phyloP scores from a whole-genome alignment of 2,113 vertebrate species.

The Catharus minimus region DNA sequence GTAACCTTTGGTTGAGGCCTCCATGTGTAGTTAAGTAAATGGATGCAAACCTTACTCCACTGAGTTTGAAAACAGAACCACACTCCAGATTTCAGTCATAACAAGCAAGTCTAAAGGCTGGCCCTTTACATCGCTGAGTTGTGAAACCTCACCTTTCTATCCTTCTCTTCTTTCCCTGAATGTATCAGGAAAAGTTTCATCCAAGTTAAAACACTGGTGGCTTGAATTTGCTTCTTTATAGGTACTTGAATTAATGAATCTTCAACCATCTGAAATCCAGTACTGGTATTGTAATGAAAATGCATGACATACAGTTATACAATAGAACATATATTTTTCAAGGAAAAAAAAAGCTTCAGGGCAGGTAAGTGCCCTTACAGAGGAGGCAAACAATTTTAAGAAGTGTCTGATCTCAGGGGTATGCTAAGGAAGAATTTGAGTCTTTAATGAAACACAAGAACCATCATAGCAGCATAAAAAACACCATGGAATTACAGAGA shows the following conservation, averaged over 20 bases:
- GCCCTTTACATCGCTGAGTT: neutral
- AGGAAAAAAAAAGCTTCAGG: neutral
- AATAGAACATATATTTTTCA: neutral
- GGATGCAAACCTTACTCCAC: neutral
- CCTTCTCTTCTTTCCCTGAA: neutral
- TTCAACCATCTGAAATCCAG: neutral
- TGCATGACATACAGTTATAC: neutral
- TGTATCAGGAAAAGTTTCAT: neutral
- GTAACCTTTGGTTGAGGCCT: neutral
- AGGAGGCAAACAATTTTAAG: neutral
- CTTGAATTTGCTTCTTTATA: neutral
- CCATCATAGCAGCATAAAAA: neutral
- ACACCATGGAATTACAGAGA: neutral
- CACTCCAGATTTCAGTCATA: neutral
- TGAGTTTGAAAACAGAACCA: neutral
- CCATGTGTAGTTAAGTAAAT: neutral
- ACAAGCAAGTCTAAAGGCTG: neutral
- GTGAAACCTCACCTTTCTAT: neutral
- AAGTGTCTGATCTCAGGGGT: neutral
- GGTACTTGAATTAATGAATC: neutral
- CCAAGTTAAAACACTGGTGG: neutral
- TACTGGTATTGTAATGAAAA: neutral
- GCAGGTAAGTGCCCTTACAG: neutral
- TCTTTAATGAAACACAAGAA: neutral
- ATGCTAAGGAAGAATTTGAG: neutral